Conservation (phyloP, 1,140 invertebrate genomes). For the Drosophila micromelanica region DNA sequence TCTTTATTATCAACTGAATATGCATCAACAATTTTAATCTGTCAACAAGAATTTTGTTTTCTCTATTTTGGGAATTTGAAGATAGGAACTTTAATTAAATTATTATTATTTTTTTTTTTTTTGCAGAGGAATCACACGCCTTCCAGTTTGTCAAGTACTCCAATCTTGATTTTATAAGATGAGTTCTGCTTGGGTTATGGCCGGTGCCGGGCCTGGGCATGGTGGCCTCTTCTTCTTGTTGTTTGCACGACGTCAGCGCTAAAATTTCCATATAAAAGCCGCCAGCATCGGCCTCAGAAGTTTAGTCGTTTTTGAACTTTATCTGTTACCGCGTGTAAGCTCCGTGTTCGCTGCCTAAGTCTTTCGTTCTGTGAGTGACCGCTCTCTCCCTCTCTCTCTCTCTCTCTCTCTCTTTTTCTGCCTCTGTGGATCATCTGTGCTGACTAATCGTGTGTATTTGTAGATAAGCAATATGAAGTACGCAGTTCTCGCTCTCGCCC, state of each 20-base stretch:
- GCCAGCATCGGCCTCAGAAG: slow-evolving; percentile 38
- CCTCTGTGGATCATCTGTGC: no score
- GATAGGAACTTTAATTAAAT: neutral
- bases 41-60: slow-evolving; percentile 3
- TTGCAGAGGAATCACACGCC: neutral
- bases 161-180: slow-evolving; percentile 12
- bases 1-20: slow-evolving; percentile 23
- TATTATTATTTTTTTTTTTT: neutral
- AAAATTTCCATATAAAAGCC: slow-evolving; percentile 78
- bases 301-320: slow-evolving; percentile 69
- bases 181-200: slow-evolving; percentile 5
- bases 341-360: slow-evolving; percentile 51
- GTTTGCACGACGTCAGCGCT: slow-evolving; percentile 66
- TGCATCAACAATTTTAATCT: neutral
- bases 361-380: slow-evolving; percentile 53
- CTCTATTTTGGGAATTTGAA: neutral
- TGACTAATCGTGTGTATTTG: no score
- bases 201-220: slow-evolving; percentile 20
- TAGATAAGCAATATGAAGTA: slow-evolving; percentile 60
- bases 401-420: no score
- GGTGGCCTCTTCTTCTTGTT: slow-evolving; percentile 46
- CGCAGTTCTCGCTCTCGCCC: slow-evolving; percentile 57
- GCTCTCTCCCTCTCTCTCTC: no score
- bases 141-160: neutral
- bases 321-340: slow-evolving; percentile 35